Conservation (phyloP, 53 echinoderm and acorn worm species). For the Stichopus horrens region DNA sequence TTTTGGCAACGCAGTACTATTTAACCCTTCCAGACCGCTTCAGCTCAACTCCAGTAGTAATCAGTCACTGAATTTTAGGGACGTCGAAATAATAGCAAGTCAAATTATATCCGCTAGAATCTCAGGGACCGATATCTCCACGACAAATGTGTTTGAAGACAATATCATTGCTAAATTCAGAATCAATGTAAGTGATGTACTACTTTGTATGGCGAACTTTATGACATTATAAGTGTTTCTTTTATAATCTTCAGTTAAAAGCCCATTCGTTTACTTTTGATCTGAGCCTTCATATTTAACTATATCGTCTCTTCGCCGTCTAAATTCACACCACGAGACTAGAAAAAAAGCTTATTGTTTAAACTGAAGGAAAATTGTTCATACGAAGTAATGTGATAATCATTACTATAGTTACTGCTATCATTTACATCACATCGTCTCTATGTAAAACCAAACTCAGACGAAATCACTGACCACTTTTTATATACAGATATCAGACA, state of each 20-base stretch:
- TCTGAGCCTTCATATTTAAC: too few species aligned
- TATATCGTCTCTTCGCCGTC: too few species aligned
- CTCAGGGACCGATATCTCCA: background rate
- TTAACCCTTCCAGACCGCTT: background rate
- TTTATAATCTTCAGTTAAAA: too few species aligned
- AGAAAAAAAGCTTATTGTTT: too few species aligned
- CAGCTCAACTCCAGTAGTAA: background rate
- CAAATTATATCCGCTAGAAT: background rate
- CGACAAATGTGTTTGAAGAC: background rate
- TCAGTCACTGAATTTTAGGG: background rate
- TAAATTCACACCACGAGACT: too few species aligned
- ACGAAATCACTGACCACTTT: background rate
- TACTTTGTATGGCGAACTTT: too few species aligned
- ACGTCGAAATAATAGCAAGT: background rate
- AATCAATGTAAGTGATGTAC: background rate
- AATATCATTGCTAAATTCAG: background rate
- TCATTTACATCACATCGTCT: too few species aligned
- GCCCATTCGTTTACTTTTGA: too few species aligned
- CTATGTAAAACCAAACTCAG: too few species aligned
- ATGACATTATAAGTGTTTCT: too few species aligned
- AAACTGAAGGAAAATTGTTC: background rate
- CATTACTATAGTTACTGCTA: background rate
- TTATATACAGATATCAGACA: background rate
- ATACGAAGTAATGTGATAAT: background rate
- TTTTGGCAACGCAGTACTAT: background rate